Evolutionary conservation across 2,888 invertebrate genomes (phyloP), one percentile per base, ranked within the genome.

Genomic region (Melanostoma scalare): DNA sequence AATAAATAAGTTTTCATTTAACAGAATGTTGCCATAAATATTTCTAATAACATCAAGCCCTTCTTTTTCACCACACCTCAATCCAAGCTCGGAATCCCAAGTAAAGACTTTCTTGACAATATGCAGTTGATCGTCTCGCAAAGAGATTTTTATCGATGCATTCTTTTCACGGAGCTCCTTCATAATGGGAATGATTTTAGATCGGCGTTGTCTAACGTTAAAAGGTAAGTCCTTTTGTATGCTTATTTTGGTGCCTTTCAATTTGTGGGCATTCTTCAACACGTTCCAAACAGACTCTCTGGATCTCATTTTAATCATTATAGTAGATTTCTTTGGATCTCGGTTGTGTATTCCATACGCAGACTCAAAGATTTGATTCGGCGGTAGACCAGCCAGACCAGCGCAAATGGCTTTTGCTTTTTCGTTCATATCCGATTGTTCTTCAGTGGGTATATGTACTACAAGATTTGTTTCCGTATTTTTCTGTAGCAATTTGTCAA

Each of bases 361-460:
- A 33, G 55, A 44, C 33, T 55, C 68, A 55, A 69, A 33, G 31
- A 58, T 50, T 56, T 46, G 56, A 8, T 40, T 38, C 20, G 56
- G 36, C 4, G 36, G 48, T 4, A 30, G n/a, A 36, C 50, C 52
- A 33, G 52, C 8, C 33, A 52, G 42, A 10, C 60, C 6, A 5
- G 71, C 60, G 71, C 71, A 72, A 31, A 55, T 53, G 52, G 72
- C 9, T 53, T 61, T 72, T 3, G 61, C 53, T 50, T 71, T 60
- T 38, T 53, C 61, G 20, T 20, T 20, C 20, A 20, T 20, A 20
- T 20, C 20, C 20, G 20, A 20, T 20, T 20, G 20, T 20, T 20
- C 20, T 20, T 20, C 20, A 20, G 20, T 20, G 20, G 20, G 20
- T 20, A 20, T 20, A 20, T 20, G 20, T 20, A 20, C 20, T 20